Conservation (phyloP, 2,797 vertebrate genomes). For the Lophotriccus pileatus region DNA sequence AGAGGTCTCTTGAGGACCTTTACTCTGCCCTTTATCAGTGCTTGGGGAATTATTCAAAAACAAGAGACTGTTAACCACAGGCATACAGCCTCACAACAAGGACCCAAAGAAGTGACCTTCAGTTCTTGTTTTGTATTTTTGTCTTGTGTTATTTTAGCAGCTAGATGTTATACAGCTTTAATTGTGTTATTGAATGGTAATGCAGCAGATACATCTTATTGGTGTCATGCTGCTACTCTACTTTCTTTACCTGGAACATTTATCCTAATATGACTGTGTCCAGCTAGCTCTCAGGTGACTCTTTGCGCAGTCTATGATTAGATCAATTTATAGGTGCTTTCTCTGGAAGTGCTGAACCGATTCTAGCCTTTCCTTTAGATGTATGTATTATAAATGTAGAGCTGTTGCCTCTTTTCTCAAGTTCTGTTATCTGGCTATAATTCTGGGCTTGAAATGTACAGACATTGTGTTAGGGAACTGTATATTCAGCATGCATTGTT, state of each 20-base stretch:
- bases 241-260: not conserved
- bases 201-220: not conserved
- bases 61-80: not conserved
- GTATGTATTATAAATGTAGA: not conserved
- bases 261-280: not conserved
- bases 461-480: not conserved
- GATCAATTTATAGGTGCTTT: not conserved
- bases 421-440: not conserved
- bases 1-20: not conserved
- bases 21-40: not conserved
- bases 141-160: not conserved
- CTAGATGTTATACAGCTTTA: not conserved
- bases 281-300: not conserved
- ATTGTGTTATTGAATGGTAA: not conserved
- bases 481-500: not conserved
- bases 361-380: not conserved
- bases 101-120: not conserved
- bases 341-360: not conserved
- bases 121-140: not conserved
- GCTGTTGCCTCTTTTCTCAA: not conserved
- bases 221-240: not conserved
- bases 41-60: not conserved
- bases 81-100: not conserved
- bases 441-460: not conserved
- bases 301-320: not conserved